Evolutionary conservation across 2,888 invertebrate genomes (phyloP).

Genomic region (Boloria selene): DNA sequence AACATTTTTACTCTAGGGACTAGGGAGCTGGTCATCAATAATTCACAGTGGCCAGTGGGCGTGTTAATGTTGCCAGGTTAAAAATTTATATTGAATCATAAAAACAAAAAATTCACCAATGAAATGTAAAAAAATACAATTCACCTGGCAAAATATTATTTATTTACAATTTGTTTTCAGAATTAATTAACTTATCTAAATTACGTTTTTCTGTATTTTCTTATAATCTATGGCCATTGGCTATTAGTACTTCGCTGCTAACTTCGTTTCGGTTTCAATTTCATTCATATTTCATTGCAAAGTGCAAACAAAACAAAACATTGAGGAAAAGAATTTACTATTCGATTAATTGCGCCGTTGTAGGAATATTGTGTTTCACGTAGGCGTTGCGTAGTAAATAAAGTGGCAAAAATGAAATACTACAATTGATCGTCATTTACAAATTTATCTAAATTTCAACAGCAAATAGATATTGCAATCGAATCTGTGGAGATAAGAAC

Average conservation of each 20-base stretch:
- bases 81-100: too few relatives aligned
- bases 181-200: not conserved
- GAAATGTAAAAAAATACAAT: too few relatives aligned
- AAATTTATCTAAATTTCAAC: slow-evolving; percentile 23
- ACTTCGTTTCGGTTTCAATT: slow-evolving; percentile 13
- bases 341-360: slow-evolving; percentile 23
- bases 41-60: too few relatives aligned
- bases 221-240: not conserved
- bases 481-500: slow-evolving; percentile 47
- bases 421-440: slow-evolving; percentile 8
- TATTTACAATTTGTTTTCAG: not conserved
- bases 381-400: slow-evolving; percentile 20
- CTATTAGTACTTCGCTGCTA: not conserved
- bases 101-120: too few relatives aligned
- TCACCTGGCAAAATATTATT: not conserved
- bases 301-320: slow-evolving; percentile 37
- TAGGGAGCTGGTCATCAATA: too few relatives aligned
- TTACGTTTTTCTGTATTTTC: not conserved
- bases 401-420: slow-evolving; percentile 30
- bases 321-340: slow-evolving; percentile 22
- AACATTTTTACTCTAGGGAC: too few relatives aligned
- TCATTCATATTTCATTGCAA: slow-evolving; percentile 4
- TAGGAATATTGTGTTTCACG: slow-evolving; percentile 22
- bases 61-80: too few relatives aligned
- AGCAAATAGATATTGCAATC: slow-evolving; percentile 36